Evolutionary conservation across 1,140 invertebrate genomes (phyloP).

Genomic region (Saxidomus purpurata): DNA sequence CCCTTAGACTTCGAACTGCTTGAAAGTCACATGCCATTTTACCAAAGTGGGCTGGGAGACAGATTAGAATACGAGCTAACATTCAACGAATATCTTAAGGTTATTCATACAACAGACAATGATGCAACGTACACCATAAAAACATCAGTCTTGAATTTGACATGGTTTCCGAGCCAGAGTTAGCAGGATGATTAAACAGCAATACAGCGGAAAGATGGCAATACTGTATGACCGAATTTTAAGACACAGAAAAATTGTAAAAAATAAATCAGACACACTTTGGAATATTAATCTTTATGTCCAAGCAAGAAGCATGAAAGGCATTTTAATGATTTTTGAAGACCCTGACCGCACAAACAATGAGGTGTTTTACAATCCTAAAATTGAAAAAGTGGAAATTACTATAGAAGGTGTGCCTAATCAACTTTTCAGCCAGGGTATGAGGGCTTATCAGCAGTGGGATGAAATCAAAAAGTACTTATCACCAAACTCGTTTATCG

Average conservation of each 20-base stretch:
- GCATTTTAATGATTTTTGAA: background rate
- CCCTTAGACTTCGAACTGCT: constrained; percentile 57
- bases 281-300: background rate
- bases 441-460: constrained; percentile 81
- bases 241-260: constrained; percentile 6
- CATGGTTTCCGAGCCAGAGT: background rate
- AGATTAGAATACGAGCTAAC: background rate
- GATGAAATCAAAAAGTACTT: constrained; percentile 32
- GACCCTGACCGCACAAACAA: background rate
- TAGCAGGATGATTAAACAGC: background rate
- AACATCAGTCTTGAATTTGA: constrained; percentile 4
- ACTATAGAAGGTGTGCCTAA: constrained; percentile 73
- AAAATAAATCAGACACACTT: background rate
- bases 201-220: constrained; percentile 47
- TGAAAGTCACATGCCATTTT: constrained; percentile 57
- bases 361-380: constrained; percentile 20
- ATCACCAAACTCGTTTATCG: constrained; percentile 45
- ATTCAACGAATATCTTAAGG: too few relatives aligned
- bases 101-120: too few relatives aligned
- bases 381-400: constrained; percentile 73
- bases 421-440: constrained; percentile 74
- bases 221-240: background rate
- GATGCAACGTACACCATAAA: constrained; percentile 37
- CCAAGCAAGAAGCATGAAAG: background rate
- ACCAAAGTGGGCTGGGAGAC: constrained; percentile 28